phyloP scores from a whole-genome alignment of 2,797 vertebrate species.

The Knipowitschia caucasica region DNA sequence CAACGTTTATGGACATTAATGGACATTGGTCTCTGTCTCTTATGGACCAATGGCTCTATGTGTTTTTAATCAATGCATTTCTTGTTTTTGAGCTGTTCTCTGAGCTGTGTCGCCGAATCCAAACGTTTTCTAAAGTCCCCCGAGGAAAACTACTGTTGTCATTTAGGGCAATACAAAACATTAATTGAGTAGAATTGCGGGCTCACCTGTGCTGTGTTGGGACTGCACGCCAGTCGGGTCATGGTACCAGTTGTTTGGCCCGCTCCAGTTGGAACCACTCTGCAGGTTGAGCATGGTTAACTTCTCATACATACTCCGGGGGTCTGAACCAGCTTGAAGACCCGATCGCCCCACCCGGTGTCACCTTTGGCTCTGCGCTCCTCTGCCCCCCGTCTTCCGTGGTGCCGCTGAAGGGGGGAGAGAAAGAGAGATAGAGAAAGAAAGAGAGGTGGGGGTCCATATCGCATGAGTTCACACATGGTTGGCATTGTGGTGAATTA shows the following conservation, averaged over 20 bases:
- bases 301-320: constrained; percentile 80
- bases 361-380: constrained; percentile 50
- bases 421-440: too few species aligned
- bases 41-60: too few species aligned
- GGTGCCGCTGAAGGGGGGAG: constrained; percentile 7
- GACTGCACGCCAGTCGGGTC: constrained; percentile 73
- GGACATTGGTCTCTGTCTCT: too few species aligned
- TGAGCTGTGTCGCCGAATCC: too few species aligned
- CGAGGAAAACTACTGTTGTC: background rate
- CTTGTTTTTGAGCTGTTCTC: too few species aligned
- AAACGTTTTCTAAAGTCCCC: too few species aligned
- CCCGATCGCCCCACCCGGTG: constrained; percentile 36
- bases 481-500: constrained; percentile 74
- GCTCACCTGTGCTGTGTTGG: constrained; percentile 75
- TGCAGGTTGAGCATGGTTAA: constrained; percentile 86
- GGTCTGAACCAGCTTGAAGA: constrained; percentile 58
- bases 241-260: constrained; percentile 84
- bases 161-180: background rate
- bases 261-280: constrained; percentile 80
- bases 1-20: too few species aligned
- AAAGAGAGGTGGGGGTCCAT: constrained; percentile 59
- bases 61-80: too few species aligned
- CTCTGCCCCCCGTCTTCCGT: constrained; percentile 30
- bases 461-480: constrained; percentile 74
- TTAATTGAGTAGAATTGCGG: background rate